Evolutionary conservation across 2,797 vertebrate genomes (phyloP), one percentile per base, ranked within the genome.

Genomic region (Vultur gryphus): DNA sequence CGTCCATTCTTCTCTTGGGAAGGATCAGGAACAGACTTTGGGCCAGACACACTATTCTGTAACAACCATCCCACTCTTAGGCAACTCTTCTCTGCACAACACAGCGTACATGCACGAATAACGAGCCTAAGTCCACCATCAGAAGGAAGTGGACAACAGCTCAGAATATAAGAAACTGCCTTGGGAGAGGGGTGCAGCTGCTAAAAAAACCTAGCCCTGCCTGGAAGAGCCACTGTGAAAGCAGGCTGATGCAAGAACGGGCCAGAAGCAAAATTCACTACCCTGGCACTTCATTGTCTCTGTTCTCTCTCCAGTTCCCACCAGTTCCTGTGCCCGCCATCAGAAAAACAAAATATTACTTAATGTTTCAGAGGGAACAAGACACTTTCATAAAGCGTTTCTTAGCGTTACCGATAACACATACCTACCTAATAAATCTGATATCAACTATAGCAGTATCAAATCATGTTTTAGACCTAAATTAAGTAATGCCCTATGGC

Each of bases 21-120:
- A 81, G 33, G 52, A 58, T 57, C 13, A 37, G n/a, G 19, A 67
- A 26, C 21, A 39, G 54, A 8, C 28, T 51, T 11, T 16, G 24
- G 39, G 55, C 41, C 33, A 72, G 65, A 39, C 21, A 18, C 10
- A 3, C 20, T 13, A 6, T 37, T 76, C 37, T 23, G 4, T 16
- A 80, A 46, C 46, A 17, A 26, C 37, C 26, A 15, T 3, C 46
- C 17, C 17, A 4, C 67, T 17, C 57, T 19, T 2, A 5, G 23
- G 46, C 58, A n/a, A 28, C 16, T 25, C 31, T 51, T 31, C 33
- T 15, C 61, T 31, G 37, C 16, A 16, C 0, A 1, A 55, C 39
- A 43, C n/a, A n/a, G 29, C 24, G 7, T 5, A 11, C 3, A 0
- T 1, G 14, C 23, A 48, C 9, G 1, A 54, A 13, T 20, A 59